phyloP scores from a whole-genome alignment of 1,140 invertebrate species.

The Drosophila pectinifera region DNA sequence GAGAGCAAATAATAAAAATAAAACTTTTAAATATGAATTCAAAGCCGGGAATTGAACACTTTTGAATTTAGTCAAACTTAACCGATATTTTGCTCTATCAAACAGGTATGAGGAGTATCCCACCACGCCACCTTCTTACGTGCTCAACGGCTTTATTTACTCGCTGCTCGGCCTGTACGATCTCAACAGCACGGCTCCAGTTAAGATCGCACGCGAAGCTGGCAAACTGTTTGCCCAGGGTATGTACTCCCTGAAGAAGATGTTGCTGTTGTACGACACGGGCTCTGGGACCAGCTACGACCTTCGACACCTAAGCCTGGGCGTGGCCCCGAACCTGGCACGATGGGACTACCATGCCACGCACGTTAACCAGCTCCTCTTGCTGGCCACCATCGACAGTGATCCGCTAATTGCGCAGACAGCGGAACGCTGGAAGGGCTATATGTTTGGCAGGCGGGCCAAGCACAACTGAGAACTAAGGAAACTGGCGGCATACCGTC shows the following conservation, averaged over 20 bases:
- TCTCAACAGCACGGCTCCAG: slow-evolving; percentile 90
- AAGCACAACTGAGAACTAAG: slow-evolving; percentile 90
- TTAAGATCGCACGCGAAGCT: slow-evolving; percentile 88
- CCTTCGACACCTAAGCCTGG: slow-evolving; percentile 95
- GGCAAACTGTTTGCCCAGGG: slow-evolving; percentile 93
- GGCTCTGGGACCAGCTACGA: slow-evolving; percentile 99
- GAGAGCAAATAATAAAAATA: too few relatives aligned
- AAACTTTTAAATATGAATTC: too few relatives aligned
- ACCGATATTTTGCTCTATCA: not conserved
- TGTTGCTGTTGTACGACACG: slow-evolving; percentile 97
- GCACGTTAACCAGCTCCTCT: slow-evolving; percentile 97
- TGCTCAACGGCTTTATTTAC: slow-evolving; percentile 99
- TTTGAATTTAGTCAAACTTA: too few relatives aligned
- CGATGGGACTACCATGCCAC: slow-evolving; percentile 99
- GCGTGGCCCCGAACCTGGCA: slow-evolving; percentile 95
- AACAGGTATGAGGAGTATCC: slow-evolving; percentile 99
- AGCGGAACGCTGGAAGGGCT: slow-evolving; percentile 97
- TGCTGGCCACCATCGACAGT: slow-evolving; percentile 94
- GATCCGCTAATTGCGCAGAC: slow-evolving; percentile 93
- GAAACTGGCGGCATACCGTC: slow-evolving; percentile 59
- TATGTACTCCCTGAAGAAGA: slow-evolving; percentile 94
- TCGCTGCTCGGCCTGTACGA: slow-evolving; percentile 98
- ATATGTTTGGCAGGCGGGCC: slow-evolving; percentile 97
- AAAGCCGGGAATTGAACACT: too few relatives aligned
- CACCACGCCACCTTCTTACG: slow-evolving; percentile 96